Conservation (phyloP, 2,888 invertebrate species). For the Drosophila stalkeri region DNA sequence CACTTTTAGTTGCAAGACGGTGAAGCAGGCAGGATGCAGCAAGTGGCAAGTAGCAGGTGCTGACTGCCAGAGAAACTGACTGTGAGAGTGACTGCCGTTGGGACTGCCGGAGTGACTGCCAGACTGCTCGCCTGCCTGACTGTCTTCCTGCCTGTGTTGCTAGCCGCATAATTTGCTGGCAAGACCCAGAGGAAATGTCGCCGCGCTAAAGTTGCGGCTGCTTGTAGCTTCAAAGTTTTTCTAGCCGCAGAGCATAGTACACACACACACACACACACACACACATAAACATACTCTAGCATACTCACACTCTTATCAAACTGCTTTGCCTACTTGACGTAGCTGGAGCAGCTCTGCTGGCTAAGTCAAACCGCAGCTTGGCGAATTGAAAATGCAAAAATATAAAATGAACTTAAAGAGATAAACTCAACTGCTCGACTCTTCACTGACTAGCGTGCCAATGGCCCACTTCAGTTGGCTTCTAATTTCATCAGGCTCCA, state of each 20-base stretch:
- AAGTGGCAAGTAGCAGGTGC: constrained; percentile 3
- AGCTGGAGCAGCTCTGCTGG: constrained; percentile 56
- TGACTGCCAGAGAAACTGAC: not conserved
- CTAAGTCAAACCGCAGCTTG: not conserved
- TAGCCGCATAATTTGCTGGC: constrained; percentile 68
- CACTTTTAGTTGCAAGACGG: constrained; percentile 31
- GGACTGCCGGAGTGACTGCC: too few relatives aligned
- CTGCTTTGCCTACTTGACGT: constrained; percentile 52
- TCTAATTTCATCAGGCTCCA: constrained; percentile 61
- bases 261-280: constrained; percentile 29
- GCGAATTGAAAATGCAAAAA: constrained; percentile 28
- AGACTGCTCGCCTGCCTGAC: not conserved
- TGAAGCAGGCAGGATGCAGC: not conserved
- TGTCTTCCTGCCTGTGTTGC: constrained; percentile 3
- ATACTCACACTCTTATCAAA: constrained; percentile 8
- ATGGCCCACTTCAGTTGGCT: constrained; percentile 5
- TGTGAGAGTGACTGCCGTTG: not conserved
- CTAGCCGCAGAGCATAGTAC: constrained; percentile 32
- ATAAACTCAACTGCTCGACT: not conserved
- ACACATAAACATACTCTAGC: constrained; percentile 12
- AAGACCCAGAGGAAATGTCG: constrained; percentile 71
- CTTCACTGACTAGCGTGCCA: not conserved
- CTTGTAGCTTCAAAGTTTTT: constrained; percentile 60
- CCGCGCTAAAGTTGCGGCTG: constrained; percentile 61
- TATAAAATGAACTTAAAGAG: constrained; percentile 59